Evolutionary conservation across 1,140 invertebrate genomes (phyloP), one percentile per base, ranked within the genome.

Genomic region (Aethina tumida): DNA sequence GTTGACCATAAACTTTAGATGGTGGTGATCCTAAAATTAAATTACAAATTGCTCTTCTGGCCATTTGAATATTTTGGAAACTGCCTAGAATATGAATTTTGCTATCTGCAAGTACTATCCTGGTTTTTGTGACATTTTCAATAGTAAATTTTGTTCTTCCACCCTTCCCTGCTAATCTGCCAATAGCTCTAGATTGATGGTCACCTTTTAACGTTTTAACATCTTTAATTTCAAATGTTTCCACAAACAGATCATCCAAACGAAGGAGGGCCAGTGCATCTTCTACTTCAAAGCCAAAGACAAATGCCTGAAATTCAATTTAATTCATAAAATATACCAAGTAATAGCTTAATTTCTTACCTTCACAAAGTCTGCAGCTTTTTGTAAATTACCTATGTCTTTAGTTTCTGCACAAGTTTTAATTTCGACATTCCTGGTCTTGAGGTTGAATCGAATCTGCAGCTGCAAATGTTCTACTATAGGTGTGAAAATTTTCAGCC

Each of bases 71-170:
- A 63, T 98, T 99, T 66, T 98, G 89, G 65, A 83, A 99, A 44
- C 94, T 95, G 22, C 97, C 97, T 26, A 99, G 69, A 39, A 99
- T 90, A 62, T 99, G 95, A 47, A 99, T 87, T 74, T 96, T 97
- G 41, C 74, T 79, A 58, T 98, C 94, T 25, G 95, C 95, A 34
- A 99, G 64, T 13, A 99, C 90, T 54, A 99, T 97, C 64, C 97
- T 79, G 0, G 95, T 98, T 68, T 97, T 98, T 6, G 96, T 99
- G 0, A 89, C 90, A 68, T 99, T 99, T 70, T 99, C 96, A 58
- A 99, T 98, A 2, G 94, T 97, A 55, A 90, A 97, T 60, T 97
- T 99, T 3, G 93, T 99, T 43, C 89, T 77, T 13, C 96, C 97
- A 40, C 91, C 87, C 70, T 98, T 97, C 0, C 97, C 97, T 9